Base-by-base conservation (phyloP, 2,888 invertebrate genomes). In the Dexiosoma caninum region DNA sequence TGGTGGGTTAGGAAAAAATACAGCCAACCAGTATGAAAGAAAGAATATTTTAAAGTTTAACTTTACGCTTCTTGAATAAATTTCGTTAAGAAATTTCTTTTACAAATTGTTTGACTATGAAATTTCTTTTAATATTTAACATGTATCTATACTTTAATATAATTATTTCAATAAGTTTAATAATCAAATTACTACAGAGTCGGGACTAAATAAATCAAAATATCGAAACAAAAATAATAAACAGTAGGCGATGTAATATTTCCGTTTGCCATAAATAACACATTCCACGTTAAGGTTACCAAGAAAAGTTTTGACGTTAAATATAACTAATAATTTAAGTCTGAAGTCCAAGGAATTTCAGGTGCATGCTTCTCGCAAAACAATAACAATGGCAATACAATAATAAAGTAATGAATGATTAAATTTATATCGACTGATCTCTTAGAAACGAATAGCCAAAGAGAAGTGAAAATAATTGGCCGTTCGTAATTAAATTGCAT, bases 281-380 rank as follows among this genome's bases (percentile, higher is more conserved):
- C 40, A 71, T 71, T 71, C 51, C 51, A 49, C 8, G 19, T 14
- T 21, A n/a, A 30, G 19, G 10, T 27, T 60, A 21, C 40, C 2
- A 14, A 71, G 51, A 40, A 60, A 60, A 42, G 3, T 16, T 27
- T 3, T 40, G 12, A 71, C n/a, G 10, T 37, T 23, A 60, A 49
- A 59, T 37, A 9, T 70, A 35, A 60, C 10, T 40, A 59, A 70
- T 49, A 71, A 46, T 40, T 60, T 60, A 9, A 42, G 71, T 51
- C 21, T 32, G 8, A 60, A 71, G 60, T 51, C 32, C 30, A 62
- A 23, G 57, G 57, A 71, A 49, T 16, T 60, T 7, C 60, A 51
- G 30, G 37, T 37, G 27, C 3, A 19, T n/a, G n/a, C n/a, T n/a
- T n/a, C n/a, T n/a, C 46, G n/a, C 35, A 7, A 40, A 37, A 59